Evolutionary conservation across 2,888 invertebrate genomes (phyloP).

Genomic region (Noctua janthina): DNA sequence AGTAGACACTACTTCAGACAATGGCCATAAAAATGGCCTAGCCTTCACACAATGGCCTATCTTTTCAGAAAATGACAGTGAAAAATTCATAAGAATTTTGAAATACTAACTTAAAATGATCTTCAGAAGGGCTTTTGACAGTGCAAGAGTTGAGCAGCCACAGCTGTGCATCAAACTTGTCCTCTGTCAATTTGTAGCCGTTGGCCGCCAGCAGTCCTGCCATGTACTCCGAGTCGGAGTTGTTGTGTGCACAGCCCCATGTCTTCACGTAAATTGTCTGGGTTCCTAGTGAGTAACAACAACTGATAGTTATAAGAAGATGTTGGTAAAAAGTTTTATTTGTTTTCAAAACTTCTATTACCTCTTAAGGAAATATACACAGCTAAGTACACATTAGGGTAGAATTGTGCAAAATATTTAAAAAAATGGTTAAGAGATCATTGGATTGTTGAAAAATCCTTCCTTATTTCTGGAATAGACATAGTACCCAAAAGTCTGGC

Average conservation of each 20-base stretch:
- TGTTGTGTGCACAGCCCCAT: constrained; percentile 99
- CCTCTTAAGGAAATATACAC: neutral
- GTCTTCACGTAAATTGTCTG: constrained; percentile 96
- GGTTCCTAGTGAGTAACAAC: constrained; percentile 89
- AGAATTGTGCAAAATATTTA: neutral
- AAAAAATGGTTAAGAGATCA: too few relatives aligned
- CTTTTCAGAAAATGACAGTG: neutral
- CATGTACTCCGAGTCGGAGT: constrained; percentile 99
- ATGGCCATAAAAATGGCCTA: neutral
- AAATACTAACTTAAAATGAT: constrained; percentile 93
- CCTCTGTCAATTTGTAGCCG: constrained; percentile 96
- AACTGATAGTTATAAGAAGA: neutral
- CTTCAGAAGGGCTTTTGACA: constrained; percentile 99
- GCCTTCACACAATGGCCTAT: too few relatives aligned
- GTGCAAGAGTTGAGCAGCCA: constrained; percentile 99
- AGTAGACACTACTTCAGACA: neutral
- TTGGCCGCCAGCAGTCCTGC: constrained; percentile 97
- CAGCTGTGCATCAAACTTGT: constrained; percentile 95
- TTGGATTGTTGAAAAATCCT: neutral
- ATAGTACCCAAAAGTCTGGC: neutral
- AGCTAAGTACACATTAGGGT: neutral
- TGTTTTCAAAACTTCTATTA: neutral
- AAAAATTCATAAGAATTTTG: neutral
- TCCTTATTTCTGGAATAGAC: neutral
- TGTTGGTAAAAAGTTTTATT: neutral